A percentile compares a stretch with the other conserved stretches of the same genome.
Conservation (phyloP, 1,140 invertebrate genomes). For the Cydia pomonella region DNA sequence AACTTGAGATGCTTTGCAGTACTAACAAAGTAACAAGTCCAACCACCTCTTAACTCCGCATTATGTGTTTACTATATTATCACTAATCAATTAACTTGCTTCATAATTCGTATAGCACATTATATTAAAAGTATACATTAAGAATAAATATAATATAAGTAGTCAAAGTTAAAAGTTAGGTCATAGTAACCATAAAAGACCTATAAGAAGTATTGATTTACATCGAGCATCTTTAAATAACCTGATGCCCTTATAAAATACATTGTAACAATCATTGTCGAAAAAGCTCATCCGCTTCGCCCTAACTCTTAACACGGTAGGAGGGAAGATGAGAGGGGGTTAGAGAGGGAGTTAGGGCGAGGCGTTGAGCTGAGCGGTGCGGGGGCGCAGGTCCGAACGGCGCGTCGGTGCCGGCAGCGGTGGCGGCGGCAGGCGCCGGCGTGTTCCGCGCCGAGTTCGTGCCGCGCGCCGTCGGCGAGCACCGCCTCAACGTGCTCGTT, state of each 20-base stretch:
- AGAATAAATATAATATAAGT: not conserved
- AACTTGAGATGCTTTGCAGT: constrained; percentile 33
- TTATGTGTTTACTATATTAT: constrained; percentile 14
- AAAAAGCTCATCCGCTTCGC: constrained; percentile 76
- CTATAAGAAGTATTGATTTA: constrained; percentile 12
- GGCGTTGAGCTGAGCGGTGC: constrained; percentile 66
- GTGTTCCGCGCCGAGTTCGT: constrained; percentile 93
- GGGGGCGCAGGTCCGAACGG: constrained; percentile 88
- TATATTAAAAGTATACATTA: not conserved
- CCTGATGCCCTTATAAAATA: constrained; percentile 15
- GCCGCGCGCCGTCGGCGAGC: constrained; percentile 93
- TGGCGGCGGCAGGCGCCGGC: constrained; percentile 88
- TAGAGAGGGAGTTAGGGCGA: constrained; percentile 55
- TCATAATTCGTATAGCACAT: constrained; percentile 16
- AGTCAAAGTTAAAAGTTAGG: not conserved
- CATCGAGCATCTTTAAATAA: constrained; percentile 8
- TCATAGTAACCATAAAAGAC: not conserved
- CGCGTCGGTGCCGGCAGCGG: constrained; percentile 92
- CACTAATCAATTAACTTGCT: constrained; percentile 18
- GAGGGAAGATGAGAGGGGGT: constrained; percentile 21
- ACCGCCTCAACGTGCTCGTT: constrained; percentile 92
- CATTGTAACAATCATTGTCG: constrained; percentile 28
- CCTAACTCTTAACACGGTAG: constrained; percentile 74
- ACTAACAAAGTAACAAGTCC: constrained; percentile 33
- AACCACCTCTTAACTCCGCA: constrained; percentile 26